These are phyloP conservation scores for Danio jaintianensis DNA, from an alignment of 2,797 vertebrate species.

Conservation along the genomic window DNA sequence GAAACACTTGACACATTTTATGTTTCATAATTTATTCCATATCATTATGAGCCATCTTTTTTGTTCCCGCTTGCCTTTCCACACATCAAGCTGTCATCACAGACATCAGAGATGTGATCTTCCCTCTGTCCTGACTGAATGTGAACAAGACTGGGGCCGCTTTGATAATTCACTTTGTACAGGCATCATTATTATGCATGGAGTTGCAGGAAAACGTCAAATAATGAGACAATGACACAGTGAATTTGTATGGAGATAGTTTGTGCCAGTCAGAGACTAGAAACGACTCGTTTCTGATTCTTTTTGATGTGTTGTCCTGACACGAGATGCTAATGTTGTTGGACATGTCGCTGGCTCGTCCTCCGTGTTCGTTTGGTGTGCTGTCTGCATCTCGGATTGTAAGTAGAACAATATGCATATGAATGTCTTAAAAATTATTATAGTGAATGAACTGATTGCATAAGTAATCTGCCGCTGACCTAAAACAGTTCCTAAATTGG, in stretches of 20 bases:
- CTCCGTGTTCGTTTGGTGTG: constrained; percentile 8
- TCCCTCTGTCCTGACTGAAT: constrained; percentile 41
- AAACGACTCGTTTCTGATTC: constrained; percentile 24
- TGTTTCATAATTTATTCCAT: constrained; percentile 23
- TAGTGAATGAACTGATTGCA: background rate
- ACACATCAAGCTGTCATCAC: constrained; percentile 32
- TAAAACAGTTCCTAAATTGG: background rate
- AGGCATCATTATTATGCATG: constrained; percentile 54
- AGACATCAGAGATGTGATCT: constrained; percentile 44
- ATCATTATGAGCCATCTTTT: background rate
- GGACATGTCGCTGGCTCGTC: constrained; percentile 32
- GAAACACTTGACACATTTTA: constrained; percentile 13
- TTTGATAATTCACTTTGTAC: constrained; percentile 56
- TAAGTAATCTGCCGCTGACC: background rate
- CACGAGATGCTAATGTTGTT: constrained; percentile 40
- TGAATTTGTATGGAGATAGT: constrained; percentile 38
- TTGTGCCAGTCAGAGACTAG: background rate
- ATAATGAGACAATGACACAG: constrained; percentile 37
- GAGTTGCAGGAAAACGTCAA: constrained; percentile 37
- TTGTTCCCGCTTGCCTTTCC: constrained; percentile 17
- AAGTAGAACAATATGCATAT: constrained; percentile 14
- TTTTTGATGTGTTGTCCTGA: constrained; percentile 22
- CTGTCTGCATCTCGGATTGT: constrained; percentile 2
- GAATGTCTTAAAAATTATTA: background rate
- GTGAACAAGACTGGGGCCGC: constrained; percentile 32